A percentile compares a stretch with the other conserved stretches of the same genome.
phyloP scores from a whole-genome alignment of 1,140 invertebrate species.

The Piezodorus guildinii region DNA sequence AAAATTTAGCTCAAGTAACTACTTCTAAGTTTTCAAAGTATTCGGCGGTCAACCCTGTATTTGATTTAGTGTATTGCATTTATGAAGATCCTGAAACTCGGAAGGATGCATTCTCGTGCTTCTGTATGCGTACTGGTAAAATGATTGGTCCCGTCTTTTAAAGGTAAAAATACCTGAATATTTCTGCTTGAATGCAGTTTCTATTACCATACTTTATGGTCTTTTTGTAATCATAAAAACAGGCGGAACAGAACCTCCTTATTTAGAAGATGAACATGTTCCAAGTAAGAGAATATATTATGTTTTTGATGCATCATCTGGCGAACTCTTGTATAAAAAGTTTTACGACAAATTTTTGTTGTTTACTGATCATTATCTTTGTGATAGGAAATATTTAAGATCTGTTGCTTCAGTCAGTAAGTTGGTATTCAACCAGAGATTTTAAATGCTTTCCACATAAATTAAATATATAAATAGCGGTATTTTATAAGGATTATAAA shows the following conservation, averaged over 20 bases:
- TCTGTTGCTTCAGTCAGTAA: background rate
- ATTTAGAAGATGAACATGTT: conserved; percentile 1
- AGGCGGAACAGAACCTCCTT: background rate
- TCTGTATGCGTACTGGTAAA: background rate
- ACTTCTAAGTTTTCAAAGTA: background rate
- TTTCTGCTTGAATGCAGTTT: background rate
- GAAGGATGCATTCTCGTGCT: background rate
- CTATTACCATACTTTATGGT: background rate
- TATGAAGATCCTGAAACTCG: conserved; percentile 1
- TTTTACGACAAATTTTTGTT: background rate
- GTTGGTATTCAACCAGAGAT: too few species aligned
- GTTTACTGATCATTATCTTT: background rate
- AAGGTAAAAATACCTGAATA: background rate
- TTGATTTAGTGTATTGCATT: background rate
- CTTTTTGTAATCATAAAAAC: background rate
- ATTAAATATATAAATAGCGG: too few species aligned
- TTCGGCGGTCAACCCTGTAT: background rate
- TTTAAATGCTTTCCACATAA: too few species aligned
- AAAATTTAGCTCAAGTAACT: background rate
- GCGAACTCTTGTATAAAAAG: background rate
- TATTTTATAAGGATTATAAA: too few species aligned
- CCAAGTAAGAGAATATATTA: background rate
- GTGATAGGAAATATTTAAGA: conserved; percentile 3
- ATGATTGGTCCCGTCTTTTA: background rate
- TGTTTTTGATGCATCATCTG: background rate